Conservation (phyloP, 2,888 invertebrate genomes). For the Leptinotarsa peninsularis region DNA sequence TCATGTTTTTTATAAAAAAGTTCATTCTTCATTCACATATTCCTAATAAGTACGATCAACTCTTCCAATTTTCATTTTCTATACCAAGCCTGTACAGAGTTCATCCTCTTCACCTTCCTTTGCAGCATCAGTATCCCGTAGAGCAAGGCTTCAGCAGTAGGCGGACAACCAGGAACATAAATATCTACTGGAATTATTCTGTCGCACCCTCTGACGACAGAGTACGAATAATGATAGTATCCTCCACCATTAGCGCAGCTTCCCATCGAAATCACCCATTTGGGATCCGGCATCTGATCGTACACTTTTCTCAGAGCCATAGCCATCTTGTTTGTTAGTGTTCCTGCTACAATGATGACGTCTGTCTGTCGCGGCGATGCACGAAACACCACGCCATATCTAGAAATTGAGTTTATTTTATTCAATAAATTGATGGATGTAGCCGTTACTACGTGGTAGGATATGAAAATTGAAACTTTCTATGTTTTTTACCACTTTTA, state of each 20-base stretch:
- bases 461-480: too few relatives aligned
- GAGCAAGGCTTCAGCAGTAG: slow-evolving; percentile 91
- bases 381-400: slow-evolving; percentile 73
- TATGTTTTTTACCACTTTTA: too few relatives aligned
- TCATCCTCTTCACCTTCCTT: slow-evolving; percentile 87
- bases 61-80: slow-evolving; percentile 45
- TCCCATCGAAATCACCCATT: slow-evolving; percentile 83
- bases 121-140: slow-evolving; percentile 88
- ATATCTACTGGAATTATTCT: slow-evolving; percentile 87
- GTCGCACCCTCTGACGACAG: slow-evolving; percentile 83
- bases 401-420: slow-evolving; percentile 25
- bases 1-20: too few relatives aligned
- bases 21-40: too few relatives aligned
- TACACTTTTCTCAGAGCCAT: slow-evolving; percentile 73
- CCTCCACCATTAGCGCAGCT: slow-evolving; percentile 83
- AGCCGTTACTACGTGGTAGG: too few relatives aligned
- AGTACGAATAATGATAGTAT: slow-evolving; percentile 83
- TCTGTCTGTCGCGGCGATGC: slow-evolving; percentile 74
- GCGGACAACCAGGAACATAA: slow-evolving; percentile 94
- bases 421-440: background rate
- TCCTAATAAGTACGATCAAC: background rate
- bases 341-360: slow-evolving; percentile 74
- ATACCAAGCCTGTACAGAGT: slow-evolving; percentile 67
- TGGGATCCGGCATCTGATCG: slow-evolving; percentile 75
- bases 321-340: slow-evolving; percentile 79